These are phyloP conservation scores for Nymphalis io DNA, from an alignment of 1,140 invertebrate genomes.

Conservation along the genomic window DNA sequence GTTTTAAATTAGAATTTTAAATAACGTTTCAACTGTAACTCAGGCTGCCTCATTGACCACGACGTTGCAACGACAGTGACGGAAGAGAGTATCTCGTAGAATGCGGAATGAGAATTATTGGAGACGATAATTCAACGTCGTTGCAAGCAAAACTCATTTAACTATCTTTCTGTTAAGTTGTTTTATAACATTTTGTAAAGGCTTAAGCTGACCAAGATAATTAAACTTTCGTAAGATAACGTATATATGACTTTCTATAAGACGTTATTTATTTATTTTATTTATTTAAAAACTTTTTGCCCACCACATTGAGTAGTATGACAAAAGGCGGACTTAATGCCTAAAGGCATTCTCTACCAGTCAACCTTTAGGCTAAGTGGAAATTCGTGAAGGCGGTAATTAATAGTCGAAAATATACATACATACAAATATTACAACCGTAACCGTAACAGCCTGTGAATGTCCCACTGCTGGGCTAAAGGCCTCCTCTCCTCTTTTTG, in stretches of 20 bases:
- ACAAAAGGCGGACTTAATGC: no score
- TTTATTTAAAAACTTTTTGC: no score
- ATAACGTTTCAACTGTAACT: not conserved
- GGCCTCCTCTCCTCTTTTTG: no score
- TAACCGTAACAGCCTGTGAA: no score
- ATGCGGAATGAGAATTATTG: constrained; percentile 52
- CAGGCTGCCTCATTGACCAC: constrained; percentile 46
- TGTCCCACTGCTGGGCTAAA: no score
- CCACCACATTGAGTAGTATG: no score
- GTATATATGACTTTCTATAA: not conserved
- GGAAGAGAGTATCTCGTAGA: constrained; percentile 30
- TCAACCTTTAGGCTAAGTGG: no score
- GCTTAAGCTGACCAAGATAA: not conserved
- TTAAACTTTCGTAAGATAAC: not conserved
- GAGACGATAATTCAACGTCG: constrained; percentile 66
- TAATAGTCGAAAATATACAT: no score
- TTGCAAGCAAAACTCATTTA: constrained; percentile 26
- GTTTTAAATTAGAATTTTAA: constrained; percentile 15
- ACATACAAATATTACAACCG: no score
- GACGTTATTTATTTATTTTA: not conserved
- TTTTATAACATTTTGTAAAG: constrained; percentile 6
- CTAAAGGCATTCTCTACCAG: no score
- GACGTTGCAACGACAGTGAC: constrained; percentile 27
- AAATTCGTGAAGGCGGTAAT: no score
- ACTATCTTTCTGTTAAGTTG: constrained; percentile 19